Evolutionary conservation across 2,888 invertebrate genomes (phyloP).

Genomic region (Eristalinus aeneus): DNA sequence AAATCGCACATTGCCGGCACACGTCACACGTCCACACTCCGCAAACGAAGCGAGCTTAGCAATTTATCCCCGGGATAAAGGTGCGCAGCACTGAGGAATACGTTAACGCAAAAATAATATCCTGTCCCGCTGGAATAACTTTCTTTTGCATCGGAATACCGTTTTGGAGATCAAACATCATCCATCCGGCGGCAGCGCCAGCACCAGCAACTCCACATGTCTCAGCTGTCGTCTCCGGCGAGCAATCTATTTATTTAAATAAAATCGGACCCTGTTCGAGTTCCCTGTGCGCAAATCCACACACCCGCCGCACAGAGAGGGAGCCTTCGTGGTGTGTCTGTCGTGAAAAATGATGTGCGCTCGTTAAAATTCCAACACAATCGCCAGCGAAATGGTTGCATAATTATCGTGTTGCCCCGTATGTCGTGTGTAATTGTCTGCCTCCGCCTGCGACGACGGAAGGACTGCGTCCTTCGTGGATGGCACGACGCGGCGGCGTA

Average conservation of each 20-base stretch:
- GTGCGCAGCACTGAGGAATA: conserved; percentile 30
- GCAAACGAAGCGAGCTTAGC: conserved; percentile 23
- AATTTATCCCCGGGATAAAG: conserved; percentile 37
- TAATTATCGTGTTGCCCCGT: conserved; percentile 15
- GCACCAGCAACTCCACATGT: not conserved
- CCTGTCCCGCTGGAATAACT: conserved; percentile 32
- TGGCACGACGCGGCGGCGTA: not conserved
- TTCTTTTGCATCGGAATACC: conserved; percentile 25
- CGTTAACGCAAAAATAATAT: conserved; percentile 54
- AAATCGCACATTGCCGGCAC: not conserved
- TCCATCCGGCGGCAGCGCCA: not conserved
- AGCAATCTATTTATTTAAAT: conserved; percentile 19
- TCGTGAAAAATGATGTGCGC: conserved; percentile 26
- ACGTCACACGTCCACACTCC: not conserved
- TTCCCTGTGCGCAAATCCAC: not conserved
- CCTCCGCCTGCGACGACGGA: not conserved
- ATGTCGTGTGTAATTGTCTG: conserved; percentile 30
- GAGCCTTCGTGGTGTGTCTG: not conserved
- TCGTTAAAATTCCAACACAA: conserved; percentile 40
- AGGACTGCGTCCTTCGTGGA: not conserved
- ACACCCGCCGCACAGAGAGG: not conserved
- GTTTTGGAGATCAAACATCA: conserved; percentile 38
- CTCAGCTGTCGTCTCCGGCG: not conserved
- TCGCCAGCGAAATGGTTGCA: conserved; percentile 20
- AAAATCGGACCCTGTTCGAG: conserved; percentile 14